These are phyloP conservation scores for Pseudomyrmex cubaensis DNA, from an alignment of 1,140 invertebrate genomes.

Conservation along the genomic window DNA sequence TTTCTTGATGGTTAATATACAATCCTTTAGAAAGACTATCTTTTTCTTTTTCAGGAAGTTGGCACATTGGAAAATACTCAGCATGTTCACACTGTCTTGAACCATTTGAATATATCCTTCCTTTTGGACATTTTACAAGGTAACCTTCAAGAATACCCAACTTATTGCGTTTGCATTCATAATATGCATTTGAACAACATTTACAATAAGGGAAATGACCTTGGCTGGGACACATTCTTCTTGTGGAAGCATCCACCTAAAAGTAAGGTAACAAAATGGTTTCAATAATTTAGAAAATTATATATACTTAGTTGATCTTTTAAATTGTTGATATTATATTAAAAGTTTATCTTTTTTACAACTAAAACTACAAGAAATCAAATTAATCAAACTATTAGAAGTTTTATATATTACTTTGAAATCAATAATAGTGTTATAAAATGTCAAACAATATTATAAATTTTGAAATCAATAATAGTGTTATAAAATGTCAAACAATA, in stretches of 20 bases:
- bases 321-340: too few relatives aligned
- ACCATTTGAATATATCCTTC: slow-evolving; percentile 89
- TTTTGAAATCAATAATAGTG: too few relatives aligned
- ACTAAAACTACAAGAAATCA: too few relatives aligned
- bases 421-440: too few relatives aligned
- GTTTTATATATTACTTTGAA: too few relatives aligned
- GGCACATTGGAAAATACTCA: background rate
- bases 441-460: too few relatives aligned
- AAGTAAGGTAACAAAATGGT: slow-evolving; percentile 63
- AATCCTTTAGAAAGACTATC: background rate
- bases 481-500: too few relatives aligned
- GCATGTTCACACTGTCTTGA: slow-evolving; percentile 88
- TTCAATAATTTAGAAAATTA: too few relatives aligned
- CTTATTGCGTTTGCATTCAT: slow-evolving; percentile 87
- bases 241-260: slow-evolving; percentile 85
- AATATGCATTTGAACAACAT: slow-evolving; percentile 87
- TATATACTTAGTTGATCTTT: too few relatives aligned
- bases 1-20: background rate
- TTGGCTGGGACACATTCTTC: slow-evolving; percentile 86
- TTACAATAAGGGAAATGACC: slow-evolving; percentile 87
- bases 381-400: too few relatives aligned
- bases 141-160: slow-evolving; percentile 86
- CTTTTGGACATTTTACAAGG: slow-evolving; percentile 89
- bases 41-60: background rate
- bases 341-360: too few relatives aligned